Percentiles rank a stretch among this genome's conserved stretches.
Conservation (phyloP, 2,888 invertebrate genomes). For the Ophioninae sp. region DNA sequence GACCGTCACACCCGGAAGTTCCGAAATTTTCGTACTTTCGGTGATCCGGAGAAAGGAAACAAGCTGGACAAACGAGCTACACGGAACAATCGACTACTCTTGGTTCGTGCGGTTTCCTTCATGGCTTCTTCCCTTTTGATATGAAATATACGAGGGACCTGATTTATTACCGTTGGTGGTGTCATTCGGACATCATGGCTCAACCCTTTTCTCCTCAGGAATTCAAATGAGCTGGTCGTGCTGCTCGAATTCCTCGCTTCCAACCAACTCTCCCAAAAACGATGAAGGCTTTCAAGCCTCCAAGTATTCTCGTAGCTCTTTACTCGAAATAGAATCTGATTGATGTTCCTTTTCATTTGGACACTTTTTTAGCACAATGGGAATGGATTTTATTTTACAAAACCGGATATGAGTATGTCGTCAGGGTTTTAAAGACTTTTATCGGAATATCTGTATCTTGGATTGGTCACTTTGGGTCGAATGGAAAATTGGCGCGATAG, state of each 20-base stretch:
- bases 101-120: conserved; percentile 49
- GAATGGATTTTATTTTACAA: neutral
- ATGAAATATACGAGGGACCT: conserved; percentile 25
- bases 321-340: neutral
- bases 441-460: too few relatives aligned
- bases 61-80: neutral
- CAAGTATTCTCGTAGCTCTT: neutral
- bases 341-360: neutral
- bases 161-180: conserved; percentile 55
- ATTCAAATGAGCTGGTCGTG: neutral
- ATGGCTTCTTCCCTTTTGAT: conserved; percentile 51
- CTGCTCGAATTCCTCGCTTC: neutral
- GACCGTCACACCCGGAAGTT: conserved; percentile 13
- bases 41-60: conserved; percentile 16
- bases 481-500: neutral
- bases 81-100: conserved; percentile 10
- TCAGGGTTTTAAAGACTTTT: neutral
- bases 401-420: too few relatives aligned
- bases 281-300: neutral
- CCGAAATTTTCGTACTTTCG: neutral
- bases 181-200: conserved; percentile 45
- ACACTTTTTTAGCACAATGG: neutral
- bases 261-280: neutral
- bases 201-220: conserved; percentile 14
- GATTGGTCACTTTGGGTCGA: neutral